A percentile compares a stretch with the other conserved stretches of the same genome.
Evolutionary conservation across 2,888 invertebrate species (phyloP).

Genomic region (Cryptocephalus primarius): DNA sequence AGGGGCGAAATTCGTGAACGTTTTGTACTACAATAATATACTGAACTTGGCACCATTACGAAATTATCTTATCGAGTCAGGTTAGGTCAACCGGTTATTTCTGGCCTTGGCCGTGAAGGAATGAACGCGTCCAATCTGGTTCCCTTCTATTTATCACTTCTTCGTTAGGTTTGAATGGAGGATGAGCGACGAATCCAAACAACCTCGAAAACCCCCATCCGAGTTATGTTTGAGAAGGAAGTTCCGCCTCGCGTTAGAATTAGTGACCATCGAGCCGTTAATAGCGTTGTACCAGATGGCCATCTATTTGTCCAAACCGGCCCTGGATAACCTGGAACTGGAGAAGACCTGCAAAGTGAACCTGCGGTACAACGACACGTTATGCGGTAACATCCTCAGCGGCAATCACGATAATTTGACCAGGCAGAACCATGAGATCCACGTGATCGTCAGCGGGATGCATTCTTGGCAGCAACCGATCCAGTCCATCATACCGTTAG

Average conservation of each 20-base stretch:
- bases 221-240: too few relatives aligned
- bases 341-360: slow-evolving; percentile 48
- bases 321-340: slow-evolving; percentile 43
- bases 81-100: too few relatives aligned
- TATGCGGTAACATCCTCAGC: slow-evolving; percentile 38
- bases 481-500: slow-evolving; percentile 28
- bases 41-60: too few relatives aligned
- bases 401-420: slow-evolving; percentile 28
- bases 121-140: too few relatives aligned
- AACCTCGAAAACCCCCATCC: too few relatives aligned
- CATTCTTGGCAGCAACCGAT: slow-evolving; percentile 31
- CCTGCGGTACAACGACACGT: slow-evolving; percentile 38
- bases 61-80: too few relatives aligned
- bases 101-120: too few relatives aligned
- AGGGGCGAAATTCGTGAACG: too few relatives aligned
- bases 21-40: too few relatives aligned
- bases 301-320: slow-evolving; percentile 30
- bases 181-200: too few relatives aligned
- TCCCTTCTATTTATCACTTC: too few relatives aligned
- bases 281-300: slow-evolving; percentile 28
- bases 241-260: slow-evolving; percentile 7
- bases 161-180: too few relatives aligned
- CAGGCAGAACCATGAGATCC: slow-evolving; percentile 36
- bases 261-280: slow-evolving; percentile 32
- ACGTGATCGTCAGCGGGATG: slow-evolving; percentile 38